phyloP scores from a whole-genome alignment of 2,797 vertebrate genomes.

The Luscinia luscinia region DNA sequence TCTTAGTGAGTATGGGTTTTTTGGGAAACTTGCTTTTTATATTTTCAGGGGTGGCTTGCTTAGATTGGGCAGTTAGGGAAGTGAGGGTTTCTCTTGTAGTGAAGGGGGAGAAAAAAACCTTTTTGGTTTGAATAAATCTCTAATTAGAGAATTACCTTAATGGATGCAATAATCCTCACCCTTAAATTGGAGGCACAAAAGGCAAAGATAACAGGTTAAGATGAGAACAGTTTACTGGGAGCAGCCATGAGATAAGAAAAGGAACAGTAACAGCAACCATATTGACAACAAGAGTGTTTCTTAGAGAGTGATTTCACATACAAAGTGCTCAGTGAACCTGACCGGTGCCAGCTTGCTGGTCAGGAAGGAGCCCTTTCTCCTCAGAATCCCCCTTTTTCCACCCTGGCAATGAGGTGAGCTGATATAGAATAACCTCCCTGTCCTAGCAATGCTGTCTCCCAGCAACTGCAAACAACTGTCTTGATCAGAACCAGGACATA shows the following conservation, averaged over 20 bases:
- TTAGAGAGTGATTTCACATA: neutral
- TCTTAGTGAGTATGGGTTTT: neutral
- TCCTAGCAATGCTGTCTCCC: neutral
- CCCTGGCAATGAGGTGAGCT: rapidly evolving
- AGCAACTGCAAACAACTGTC: neutral
- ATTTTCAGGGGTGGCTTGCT: neutral
- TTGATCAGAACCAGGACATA: neutral
- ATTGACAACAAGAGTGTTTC: neutral
- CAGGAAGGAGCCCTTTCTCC: neutral
- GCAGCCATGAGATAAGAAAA: neutral
- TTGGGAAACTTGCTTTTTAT: rapidly evolving
- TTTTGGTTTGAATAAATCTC: neutral
- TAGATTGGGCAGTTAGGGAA: neutral
- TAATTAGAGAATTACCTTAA: neutral
- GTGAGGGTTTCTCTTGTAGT: neutral
- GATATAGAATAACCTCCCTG: neutral
- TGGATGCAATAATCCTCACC: neutral
- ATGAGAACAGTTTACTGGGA: neutral
- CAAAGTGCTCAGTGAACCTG: neutral
- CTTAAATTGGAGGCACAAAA: neutral
- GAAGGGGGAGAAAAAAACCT: rapidly evolving
- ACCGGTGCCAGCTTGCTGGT: neutral
- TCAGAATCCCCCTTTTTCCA: neutral
- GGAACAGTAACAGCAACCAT: neutral
- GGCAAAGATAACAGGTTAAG: neutral